phyloP scores from a whole-genome alignment of 2,113 vertebrate genomes.

The Pterocles gutturalis region DNA sequence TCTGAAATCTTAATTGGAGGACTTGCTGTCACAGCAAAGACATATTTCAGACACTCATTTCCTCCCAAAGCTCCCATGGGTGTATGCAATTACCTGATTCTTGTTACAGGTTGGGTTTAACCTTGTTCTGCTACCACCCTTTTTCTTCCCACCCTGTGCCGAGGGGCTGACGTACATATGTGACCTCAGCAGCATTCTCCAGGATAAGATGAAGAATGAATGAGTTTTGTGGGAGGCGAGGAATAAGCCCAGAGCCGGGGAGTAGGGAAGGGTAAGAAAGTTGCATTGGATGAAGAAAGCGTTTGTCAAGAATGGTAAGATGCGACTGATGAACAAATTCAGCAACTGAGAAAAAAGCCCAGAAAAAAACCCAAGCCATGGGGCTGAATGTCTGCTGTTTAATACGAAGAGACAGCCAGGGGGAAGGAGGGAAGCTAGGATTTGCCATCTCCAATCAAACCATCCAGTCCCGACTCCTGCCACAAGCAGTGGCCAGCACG shows the following conservation, averaged over 20 bases:
- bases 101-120: background rate
- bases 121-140: background rate
- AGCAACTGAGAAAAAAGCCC: background rate
- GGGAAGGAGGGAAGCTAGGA: background rate
- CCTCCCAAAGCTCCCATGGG: background rate
- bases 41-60: background rate
- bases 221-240: background rate
- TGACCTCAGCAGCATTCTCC: background rate
- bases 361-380: background rate
- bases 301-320: background rate
- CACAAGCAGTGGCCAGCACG: background rate
- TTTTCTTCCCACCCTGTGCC: background rate
- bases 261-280: background rate
- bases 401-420: background rate
- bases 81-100: background rate
- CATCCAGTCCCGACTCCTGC: background rate
- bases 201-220: background rate
- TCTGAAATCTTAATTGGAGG: background rate
- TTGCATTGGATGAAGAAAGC: background rate
- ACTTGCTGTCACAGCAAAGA: background rate
- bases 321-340: background rate
- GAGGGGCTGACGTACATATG: fast-evolving
- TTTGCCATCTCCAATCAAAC: background rate
- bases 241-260: background rate
- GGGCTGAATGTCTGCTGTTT: background rate